A percentile compares a stretch with the other conserved stretches of the same genome.
phyloP scores from a whole-genome alignment of 1,140 invertebrate genomes.

The Hycleus cichorii region DNA sequence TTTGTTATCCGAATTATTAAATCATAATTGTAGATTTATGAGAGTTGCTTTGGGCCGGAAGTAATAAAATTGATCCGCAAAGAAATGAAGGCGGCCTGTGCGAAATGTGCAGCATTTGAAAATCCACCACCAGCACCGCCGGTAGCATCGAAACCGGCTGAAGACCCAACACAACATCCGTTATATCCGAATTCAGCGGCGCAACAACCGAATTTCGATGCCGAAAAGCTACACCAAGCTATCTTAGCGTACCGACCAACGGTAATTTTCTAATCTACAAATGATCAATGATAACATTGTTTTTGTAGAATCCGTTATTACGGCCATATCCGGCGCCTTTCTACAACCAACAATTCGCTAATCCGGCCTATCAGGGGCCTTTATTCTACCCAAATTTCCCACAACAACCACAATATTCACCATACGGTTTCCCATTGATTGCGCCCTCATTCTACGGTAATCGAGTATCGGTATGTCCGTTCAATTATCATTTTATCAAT shows the following conservation, averaged over 20 bases:
- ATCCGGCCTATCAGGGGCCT: constrained; percentile 23
- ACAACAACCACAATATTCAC: constrained; percentile 27
- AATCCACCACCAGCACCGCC: constrained; percentile 39
- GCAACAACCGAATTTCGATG: constrained; percentile 37
- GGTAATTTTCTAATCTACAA: constrained; percentile 13
- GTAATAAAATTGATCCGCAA: constrained; percentile 57
- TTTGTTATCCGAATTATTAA: background rate
- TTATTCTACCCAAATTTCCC: constrained; percentile 34
- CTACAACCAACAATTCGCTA: constrained; percentile 11
- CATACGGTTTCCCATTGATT: constrained; percentile 30
- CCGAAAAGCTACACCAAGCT: constrained; percentile 45
- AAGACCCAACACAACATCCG: constrained; percentile 1
- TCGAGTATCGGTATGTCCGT: constrained; percentile 31
- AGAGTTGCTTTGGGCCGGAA: constrained; percentile 57
- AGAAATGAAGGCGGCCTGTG: constrained; percentile 56
- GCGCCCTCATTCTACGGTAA: constrained; percentile 31
- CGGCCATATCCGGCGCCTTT: constrained; percentile 19
- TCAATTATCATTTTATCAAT: background rate
- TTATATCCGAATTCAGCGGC: constrained; percentile 20
- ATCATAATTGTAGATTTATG: constrained; percentile 49
- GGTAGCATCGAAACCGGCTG: constrained; percentile 21
- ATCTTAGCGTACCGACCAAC: constrained; percentile 41
- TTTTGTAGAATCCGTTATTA: constrained; percentile 20
- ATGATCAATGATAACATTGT: too few relatives aligned
- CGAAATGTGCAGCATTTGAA: constrained; percentile 47